Percentiles rank a stretch among this genome's conserved stretches.
Conservation (phyloP, 2,888 invertebrate genomes). For the Drosophila acutilabella region DNA sequence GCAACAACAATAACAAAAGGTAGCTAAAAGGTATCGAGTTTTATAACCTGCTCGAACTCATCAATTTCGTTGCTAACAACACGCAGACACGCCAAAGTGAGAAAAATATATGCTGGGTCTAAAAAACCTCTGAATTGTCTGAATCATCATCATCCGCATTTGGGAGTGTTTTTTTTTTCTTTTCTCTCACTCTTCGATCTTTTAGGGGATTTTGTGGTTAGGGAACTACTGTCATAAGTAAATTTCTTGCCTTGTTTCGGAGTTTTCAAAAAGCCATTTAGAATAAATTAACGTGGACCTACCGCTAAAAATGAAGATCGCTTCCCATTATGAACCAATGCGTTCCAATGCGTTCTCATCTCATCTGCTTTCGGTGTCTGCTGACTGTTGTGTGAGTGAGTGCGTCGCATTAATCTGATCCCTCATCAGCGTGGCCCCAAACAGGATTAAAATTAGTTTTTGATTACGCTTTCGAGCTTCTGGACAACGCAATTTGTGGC, state of each 20-base stretch:
- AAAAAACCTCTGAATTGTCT: slow-evolving; percentile 32
- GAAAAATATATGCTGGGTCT: slow-evolving; percentile 58
- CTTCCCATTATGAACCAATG: slow-evolving; percentile 14
- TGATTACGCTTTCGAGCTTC: slow-evolving; percentile 85
- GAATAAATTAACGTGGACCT: slow-evolving; percentile 79
- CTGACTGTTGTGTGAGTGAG: slow-evolving; percentile 35
- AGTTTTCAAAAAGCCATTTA: slow-evolving; percentile 80
- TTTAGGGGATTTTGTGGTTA: slow-evolving; percentile 36
- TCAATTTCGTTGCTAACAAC: slow-evolving; percentile 80
- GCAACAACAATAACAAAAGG: slow-evolving; percentile 57
- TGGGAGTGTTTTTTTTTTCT: neutral
- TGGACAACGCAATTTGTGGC: slow-evolving; percentile 85
- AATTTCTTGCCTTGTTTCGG: slow-evolving; percentile 70
- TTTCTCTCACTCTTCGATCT: no score
- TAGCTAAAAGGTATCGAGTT: slow-evolving; percentile 78
- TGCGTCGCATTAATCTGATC: slow-evolving; percentile 78
- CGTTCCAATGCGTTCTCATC: neutral
- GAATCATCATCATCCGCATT: slow-evolving; percentile 64
- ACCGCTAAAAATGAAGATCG: slow-evolving; percentile 74
- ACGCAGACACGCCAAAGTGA: slow-evolving; percentile 77
- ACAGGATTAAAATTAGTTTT: slow-evolving; percentile 85
- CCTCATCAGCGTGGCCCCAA: slow-evolving; percentile 80
- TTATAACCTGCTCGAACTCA: slow-evolving; percentile 82
- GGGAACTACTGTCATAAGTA: slow-evolving; percentile 67
- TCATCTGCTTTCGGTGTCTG: slow-evolving; percentile 10